Conservation (phyloP, 2,888 invertebrate species). For the Empis livida region DNA sequence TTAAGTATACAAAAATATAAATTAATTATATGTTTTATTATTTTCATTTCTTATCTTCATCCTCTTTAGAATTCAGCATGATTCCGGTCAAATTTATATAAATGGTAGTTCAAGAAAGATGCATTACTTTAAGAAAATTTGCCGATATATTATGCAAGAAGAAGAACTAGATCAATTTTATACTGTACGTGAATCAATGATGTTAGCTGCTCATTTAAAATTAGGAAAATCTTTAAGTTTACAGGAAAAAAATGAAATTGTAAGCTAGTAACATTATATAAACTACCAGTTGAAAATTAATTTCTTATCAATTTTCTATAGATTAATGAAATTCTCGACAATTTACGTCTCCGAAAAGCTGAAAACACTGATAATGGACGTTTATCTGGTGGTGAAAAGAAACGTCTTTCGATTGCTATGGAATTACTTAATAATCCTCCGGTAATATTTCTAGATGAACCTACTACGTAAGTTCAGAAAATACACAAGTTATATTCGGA, state of each 20-base stretch:
- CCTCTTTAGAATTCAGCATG: conserved; percentile 46
- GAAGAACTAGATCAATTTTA: conserved; percentile 76
- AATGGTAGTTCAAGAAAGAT: conserved; percentile 68
- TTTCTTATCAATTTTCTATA: conserved; percentile 31
- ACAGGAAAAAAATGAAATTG: conserved; percentile 54
- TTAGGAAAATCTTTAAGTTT: conserved; percentile 51
- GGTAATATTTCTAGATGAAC: conserved; percentile 89
- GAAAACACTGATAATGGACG: conserved; percentile 57
- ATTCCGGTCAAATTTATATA: conserved; percentile 61
- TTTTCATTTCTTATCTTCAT: too few species aligned
- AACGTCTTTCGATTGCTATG: conserved; percentile 83
- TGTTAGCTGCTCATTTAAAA: conserved; percentile 80
- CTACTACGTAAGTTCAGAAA: conserved; percentile 65
- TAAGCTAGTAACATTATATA: conserved; percentile 36
- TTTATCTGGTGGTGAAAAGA: conserved; percentile 85
- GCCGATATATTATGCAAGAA: conserved; percentile 93
- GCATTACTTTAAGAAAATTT: conserved; percentile 69
- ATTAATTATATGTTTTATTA: background rate
- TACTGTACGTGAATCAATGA: conserved; percentile 79
- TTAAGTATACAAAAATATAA: conserved; percentile 55
- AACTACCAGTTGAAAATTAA: too few species aligned
- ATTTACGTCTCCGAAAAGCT: conserved; percentile 60
- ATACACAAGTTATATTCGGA: background rate
- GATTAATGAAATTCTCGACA: conserved; percentile 77
- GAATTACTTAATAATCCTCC: conserved; percentile 90